Base-by-base conservation (phyloP, 2,113 vertebrate genomes). In the Syngnathus scovelli region DNA sequence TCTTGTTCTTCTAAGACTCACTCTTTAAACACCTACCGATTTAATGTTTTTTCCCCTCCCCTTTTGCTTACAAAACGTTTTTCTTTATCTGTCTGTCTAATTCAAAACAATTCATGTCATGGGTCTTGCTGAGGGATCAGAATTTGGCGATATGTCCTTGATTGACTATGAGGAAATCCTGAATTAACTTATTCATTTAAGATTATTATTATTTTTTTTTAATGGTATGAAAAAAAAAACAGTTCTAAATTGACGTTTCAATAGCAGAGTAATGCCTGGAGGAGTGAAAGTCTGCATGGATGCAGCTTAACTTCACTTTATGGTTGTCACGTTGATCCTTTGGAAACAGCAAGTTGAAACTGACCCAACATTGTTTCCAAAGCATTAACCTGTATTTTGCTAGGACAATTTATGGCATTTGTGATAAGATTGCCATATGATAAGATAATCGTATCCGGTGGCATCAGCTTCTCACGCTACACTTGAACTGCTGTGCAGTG, bases 21-120 rank as follows among this genome's bases (percentile, higher is more conserved):
- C 61, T 44, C 39, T 56, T 51, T 76, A 66, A 36, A 74, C 59
- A 37, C 21, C 54, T 15, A 37, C 18, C n/a, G 23, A 18, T 11
- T 63, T 38, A 72, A 69, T 67, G 52, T 3, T 52, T 39, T 5
- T 52, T 60, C 27, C 11, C 0, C 13, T 52, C 60, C 15, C 0
- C 15, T 44, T 62, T 62, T 12, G 5, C 39, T 12, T 27, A 18
- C 39, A 27, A 23, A 43, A 27, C 5, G 6, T n/a, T 27, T 38
- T 19, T 60, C 7, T 60, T 9, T 38, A 36, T 60, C 13, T 43
- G n/a, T 21, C 38, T 12, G n/a, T n/a, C n/a, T n/a, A 5, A 37
- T 18, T 49, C 1, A 49, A 49, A 56, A 33, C 11, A 33, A 56
- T 13, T 56, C 11, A 56, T 15, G 9, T 43, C 38, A 61, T 11